Evolutionary conservation across 2,888 invertebrate genomes (phyloP), one percentile per base, ranked within the genome.

Genomic region (Melikaiella ostensackeni): DNA sequence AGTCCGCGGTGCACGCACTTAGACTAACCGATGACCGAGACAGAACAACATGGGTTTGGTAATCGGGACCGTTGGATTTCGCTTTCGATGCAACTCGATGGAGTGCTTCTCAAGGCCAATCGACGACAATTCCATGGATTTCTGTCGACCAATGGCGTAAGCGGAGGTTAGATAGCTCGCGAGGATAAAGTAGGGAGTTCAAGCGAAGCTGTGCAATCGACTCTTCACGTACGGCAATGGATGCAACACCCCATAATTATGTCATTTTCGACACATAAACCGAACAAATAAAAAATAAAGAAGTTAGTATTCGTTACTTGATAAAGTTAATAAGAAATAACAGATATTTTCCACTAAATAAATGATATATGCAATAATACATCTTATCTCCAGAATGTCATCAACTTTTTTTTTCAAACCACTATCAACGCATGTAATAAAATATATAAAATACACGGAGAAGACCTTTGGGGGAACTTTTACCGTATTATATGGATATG

Each of bases 51-150:
- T 76, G 80, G 63, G 83, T 87, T 86, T 85, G 86, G 84, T 86
- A 88, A 86, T 83, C 84, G 46, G 70, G 50, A 70, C 46, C 84
- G 81, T 81, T 83, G 84, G 80, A 86, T 89, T 89, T 89, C 89
- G 87, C 88, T 87, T 89, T 87, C 86, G 86, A 87, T 87, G 87
- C 86, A 86, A 86, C 85, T 83, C 83, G 81, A 82, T 84, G 84
- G 79, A 75, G 81, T 80, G 82, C 75, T 77, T 84, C 84, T 84
- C 88, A 89, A 89, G 89, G 88, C 88, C 87, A 85, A 87, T 86
- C 83, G 84, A 80, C 82, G 75, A 82, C 84, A 83, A 85, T 85
- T 83, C 83, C 83, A 84, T 84, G 78, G 79, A 70, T 70, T 46
- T 70, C 70, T 70, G 70, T 19, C 30, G 50, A 50, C 50, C 46